Evolutionary conservation across 2,888 invertebrate species (phyloP).

Genomic region (Phlogophora meticulosa): DNA sequence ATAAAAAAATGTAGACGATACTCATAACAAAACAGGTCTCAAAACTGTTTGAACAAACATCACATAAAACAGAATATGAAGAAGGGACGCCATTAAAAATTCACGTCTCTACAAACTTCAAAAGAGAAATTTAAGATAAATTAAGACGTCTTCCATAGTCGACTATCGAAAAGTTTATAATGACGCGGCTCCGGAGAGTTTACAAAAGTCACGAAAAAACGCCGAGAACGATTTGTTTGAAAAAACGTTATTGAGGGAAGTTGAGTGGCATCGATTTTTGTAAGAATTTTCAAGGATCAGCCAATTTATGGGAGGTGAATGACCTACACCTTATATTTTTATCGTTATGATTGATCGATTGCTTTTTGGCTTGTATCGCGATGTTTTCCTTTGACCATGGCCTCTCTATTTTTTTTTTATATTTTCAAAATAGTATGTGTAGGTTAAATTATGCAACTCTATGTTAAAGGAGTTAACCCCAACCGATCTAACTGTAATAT

Average conservation of each 20-base stretch:
- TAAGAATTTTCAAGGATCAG: neutral
- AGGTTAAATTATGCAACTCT: too few species aligned
- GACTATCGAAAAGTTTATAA: slow-evolving; percentile 57
- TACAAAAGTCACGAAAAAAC: slow-evolving; percentile 36
- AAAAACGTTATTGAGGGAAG: slow-evolving; percentile 9
- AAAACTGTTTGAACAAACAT: neutral
- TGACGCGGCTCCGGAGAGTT: slow-evolving; percentile 28
- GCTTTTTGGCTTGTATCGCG: too few species aligned
- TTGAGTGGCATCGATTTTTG: neutral
- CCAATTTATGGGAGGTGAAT: neutral
- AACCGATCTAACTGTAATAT: too few species aligned
- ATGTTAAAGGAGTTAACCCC: too few species aligned
- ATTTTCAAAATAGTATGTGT: too few species aligned
- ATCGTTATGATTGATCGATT: too few species aligned
- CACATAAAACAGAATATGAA: slow-evolving; percentile 16
- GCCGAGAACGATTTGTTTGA: slow-evolving; percentile 14
- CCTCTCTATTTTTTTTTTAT: too few species aligned
- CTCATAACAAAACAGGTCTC: neutral
- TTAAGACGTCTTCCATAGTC: slow-evolving; percentile 20
- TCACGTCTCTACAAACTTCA: slow-evolving; percentile 33
- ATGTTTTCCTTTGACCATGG: too few species aligned
- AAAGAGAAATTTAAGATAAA: slow-evolving; percentile 36
- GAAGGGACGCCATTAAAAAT: slow-evolving; percentile 40
- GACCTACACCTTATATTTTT: neutral
- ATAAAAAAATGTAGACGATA: too few species aligned